phyloP scores from a whole-genome alignment of 1,140 invertebrate species.

The Zaprionus gabonicus region DNA sequence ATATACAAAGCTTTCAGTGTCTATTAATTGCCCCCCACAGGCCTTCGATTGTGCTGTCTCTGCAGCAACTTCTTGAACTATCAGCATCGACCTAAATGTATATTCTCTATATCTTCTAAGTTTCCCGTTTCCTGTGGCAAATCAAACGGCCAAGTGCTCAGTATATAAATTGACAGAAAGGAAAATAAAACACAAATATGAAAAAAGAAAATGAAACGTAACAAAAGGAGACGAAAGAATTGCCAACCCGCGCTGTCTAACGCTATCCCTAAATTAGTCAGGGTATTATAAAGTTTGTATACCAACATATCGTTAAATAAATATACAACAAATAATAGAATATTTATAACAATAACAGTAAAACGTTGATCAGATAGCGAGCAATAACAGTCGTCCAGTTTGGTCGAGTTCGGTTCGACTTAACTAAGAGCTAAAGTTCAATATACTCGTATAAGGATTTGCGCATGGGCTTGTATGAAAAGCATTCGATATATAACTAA shows the following conservation, averaged over 20 bases:
- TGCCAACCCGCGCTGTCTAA: slow-evolving; percentile 45
- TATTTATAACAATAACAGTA: slow-evolving; percentile 43
- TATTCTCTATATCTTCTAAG: slow-evolving; percentile 13
- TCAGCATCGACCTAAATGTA: neutral
- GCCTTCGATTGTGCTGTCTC: slow-evolving; percentile 20
- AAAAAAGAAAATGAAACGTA: neutral
- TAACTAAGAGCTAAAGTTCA: slow-evolving; percentile 21
- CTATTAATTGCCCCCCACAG: slow-evolving; percentile 32
- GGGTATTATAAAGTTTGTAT: slow-evolving; percentile 80
- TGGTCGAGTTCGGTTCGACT: slow-evolving; percentile 4
- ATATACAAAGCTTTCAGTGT: slow-evolving; percentile 58
- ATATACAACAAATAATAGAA: slow-evolving; percentile 65
- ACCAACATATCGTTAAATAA: slow-evolving; percentile 81
- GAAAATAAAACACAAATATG: neutral
- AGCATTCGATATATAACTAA: slow-evolving; percentile 31
- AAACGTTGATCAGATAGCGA: slow-evolving; percentile 14
- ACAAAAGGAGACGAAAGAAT: slow-evolving; percentile 1
- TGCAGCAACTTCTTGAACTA: slow-evolving; percentile 19
- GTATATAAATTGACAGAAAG: slow-evolving; percentile 19
- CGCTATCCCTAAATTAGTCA: slow-evolving; percentile 68
- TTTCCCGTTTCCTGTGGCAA: slow-evolving; percentile 45
- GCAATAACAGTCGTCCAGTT: slow-evolving; percentile 38
- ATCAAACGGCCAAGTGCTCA: slow-evolving; percentile 53
- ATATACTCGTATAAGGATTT: slow-evolving; percentile 5
- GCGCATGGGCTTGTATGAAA: slow-evolving; percentile 24